phyloP scores from a whole-genome alignment of 2,888 invertebrate species.

The Euclidia mi region DNA sequence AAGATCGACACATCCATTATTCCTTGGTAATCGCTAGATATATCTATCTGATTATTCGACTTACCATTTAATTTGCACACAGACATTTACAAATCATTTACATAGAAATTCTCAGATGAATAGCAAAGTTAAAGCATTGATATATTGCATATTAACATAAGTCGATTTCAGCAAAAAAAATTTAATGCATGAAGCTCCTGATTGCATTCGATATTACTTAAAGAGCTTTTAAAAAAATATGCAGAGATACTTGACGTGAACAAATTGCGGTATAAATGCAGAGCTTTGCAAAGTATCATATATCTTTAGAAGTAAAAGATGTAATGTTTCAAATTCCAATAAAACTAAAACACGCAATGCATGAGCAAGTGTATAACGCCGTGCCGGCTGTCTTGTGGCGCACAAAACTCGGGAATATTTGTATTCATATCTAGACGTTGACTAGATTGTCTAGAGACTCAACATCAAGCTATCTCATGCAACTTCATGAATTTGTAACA shows the following conservation, averaged over 20 bases:
- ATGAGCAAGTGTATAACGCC: slow-evolving; percentile 20
- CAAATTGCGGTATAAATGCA: not conserved
- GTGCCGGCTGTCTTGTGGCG: slow-evolving; percentile 13
- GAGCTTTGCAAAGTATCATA: not conserved
- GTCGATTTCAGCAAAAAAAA: slow-evolving; percentile 1
- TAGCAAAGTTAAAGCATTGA: slow-evolving; percentile 3
- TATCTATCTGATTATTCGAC: slow-evolving; percentile 11
- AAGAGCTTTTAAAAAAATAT: too few relatives aligned
- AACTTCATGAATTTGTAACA: too few relatives aligned
- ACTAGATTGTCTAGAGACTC: too few relatives aligned
- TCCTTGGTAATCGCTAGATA: slow-evolving; percentile 1
- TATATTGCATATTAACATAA: slow-evolving; percentile 16
- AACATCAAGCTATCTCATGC: too few relatives aligned
- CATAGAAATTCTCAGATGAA: slow-evolving; percentile 15
- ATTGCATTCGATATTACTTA: not conserved
- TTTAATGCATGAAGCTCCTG: not conserved
- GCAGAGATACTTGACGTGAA: not conserved
- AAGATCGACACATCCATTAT: not conserved
- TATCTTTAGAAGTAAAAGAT: slow-evolving; percentile 15
- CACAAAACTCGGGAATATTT: slow-evolving; percentile 42
- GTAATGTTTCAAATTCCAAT: slow-evolving; percentile 16
- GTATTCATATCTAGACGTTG: slow-evolving; percentile 54
- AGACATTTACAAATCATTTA: slow-evolving; percentile 5
- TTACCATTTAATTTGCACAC: slow-evolving; percentile 12
- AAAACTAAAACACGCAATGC: slow-evolving; percentile 26